These are phyloP conservation scores for Perca fluviatilis DNA, from an alignment of 2,113 vertebrate species.

Conservation along the genomic window DNA sequence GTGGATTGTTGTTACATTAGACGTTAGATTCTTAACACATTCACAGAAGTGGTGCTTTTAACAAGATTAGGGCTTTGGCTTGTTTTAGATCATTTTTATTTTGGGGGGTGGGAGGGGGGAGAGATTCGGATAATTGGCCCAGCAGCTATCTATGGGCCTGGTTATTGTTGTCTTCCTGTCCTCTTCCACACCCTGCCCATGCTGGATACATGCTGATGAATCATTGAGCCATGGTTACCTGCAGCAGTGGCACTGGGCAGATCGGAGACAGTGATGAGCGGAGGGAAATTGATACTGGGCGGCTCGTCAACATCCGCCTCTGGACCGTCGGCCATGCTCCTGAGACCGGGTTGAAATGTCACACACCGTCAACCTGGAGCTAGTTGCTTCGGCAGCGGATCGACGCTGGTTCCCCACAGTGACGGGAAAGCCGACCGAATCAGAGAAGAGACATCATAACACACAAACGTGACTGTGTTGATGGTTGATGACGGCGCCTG, in stretches of 20 bases:
- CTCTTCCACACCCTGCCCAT: not conserved
- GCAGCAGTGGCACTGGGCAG: constrained; percentile 74
- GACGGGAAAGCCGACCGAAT: not conserved
- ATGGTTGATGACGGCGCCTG: constrained; percentile 34
- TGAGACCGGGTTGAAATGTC: no score
- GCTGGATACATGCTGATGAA: not conserved
- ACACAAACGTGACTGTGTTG: constrained; percentile 56
- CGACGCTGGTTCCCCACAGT: not conserved
- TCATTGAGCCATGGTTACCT: constrained; percentile 63
- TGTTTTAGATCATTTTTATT: no score
- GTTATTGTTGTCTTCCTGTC: not conserved
- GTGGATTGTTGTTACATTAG: no score
- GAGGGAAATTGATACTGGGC: constrained; percentile 68
- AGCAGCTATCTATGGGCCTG: no score
- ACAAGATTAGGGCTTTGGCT: no score
- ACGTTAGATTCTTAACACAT: no score
- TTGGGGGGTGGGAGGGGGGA: no score
- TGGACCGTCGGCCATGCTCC: constrained; percentile 79
- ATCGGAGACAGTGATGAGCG: constrained; percentile 79
- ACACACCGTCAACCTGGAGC: not conserved
- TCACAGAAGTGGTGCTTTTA: no score
- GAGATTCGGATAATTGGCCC: no score
- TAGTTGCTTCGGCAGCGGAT: rapidly evolving
- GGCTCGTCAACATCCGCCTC: constrained; percentile 76
- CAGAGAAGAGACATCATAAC: not conserved